Percentiles rank a stretch among this genome's conserved stretches.
Conservation (phyloP, 2,113 vertebrate genomes). For the Oryctolagus cuniculus region DNA sequence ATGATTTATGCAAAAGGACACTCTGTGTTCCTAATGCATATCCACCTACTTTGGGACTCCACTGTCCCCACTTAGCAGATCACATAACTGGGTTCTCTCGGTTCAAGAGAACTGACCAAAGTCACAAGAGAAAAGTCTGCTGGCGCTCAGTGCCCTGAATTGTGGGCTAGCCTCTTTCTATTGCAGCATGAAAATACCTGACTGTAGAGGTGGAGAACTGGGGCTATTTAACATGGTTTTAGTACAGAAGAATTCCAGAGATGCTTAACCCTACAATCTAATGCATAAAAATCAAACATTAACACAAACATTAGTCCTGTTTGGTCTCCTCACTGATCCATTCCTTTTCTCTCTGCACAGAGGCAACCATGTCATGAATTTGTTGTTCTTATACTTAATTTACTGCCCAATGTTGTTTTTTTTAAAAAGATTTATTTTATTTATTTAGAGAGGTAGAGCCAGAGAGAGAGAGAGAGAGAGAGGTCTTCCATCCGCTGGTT, state of each 20-base stretch:
- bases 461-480: no score
- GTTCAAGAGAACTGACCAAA: not conserved
- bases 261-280: not conserved
- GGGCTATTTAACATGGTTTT: not conserved
- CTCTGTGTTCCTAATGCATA: not conserved
- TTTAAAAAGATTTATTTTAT: no score
- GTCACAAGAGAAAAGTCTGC: not conserved
- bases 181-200: not conserved
- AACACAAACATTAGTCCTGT: not conserved
- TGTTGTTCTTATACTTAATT: not conserved
- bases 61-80: not conserved
- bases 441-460: no score
- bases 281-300: not conserved
- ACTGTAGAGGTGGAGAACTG: not conserved
- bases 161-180: not conserved
- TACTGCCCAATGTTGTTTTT: no score
- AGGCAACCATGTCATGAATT: not conserved
- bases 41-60: not conserved
- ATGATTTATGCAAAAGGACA: not conserved
- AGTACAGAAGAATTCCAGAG: not conserved
- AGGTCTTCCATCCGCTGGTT: no score
- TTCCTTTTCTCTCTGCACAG: not conserved
- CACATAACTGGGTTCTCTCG: not conserved
- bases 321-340: not conserved
- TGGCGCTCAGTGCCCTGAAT: not conserved